These are phyloP conservation scores for Drosophila rufa DNA, from an alignment of 1,140 invertebrate species.

Conservation along the genomic window DNA sequence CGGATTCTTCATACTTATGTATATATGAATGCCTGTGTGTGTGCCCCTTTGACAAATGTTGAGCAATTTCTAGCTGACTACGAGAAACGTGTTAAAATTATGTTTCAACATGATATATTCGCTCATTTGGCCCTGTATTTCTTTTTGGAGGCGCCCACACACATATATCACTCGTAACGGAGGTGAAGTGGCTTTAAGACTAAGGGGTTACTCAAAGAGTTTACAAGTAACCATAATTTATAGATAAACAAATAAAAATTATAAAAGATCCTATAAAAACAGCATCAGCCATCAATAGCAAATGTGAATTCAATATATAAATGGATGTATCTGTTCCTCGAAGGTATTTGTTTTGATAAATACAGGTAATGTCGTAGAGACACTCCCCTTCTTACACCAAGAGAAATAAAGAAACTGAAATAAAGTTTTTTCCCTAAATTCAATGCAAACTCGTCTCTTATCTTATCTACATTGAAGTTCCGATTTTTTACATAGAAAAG, in stretches of 20 bases:
- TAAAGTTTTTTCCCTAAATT: background rate
- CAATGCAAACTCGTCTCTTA: background rate
- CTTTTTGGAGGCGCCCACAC: conserved; percentile 1
- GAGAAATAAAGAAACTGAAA: background rate
- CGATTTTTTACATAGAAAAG: background rate
- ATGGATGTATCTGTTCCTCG: background rate
- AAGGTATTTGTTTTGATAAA: background rate
- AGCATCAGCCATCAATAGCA: background rate
- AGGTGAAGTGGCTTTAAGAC: background rate
- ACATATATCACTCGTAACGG: conserved; percentile 2
- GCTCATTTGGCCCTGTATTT: background rate
- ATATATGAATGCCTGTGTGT: background rate
- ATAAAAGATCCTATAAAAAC: background rate
- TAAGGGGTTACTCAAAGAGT: background rate
- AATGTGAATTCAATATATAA: background rate
- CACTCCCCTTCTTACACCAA: background rate
- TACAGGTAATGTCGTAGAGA: background rate
- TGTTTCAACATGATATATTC: conserved; percentile 56
- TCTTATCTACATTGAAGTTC: background rate
- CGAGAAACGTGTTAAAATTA: conserved; percentile 62
- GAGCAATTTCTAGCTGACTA: conserved; percentile 52
- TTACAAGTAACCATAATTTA: background rate
- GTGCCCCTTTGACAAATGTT: conserved; percentile 43
- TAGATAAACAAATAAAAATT: too few relatives aligned
- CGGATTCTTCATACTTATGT: background rate